Conservation (phyloP, 2,888 invertebrate species). For the Netelia virgata region DNA sequence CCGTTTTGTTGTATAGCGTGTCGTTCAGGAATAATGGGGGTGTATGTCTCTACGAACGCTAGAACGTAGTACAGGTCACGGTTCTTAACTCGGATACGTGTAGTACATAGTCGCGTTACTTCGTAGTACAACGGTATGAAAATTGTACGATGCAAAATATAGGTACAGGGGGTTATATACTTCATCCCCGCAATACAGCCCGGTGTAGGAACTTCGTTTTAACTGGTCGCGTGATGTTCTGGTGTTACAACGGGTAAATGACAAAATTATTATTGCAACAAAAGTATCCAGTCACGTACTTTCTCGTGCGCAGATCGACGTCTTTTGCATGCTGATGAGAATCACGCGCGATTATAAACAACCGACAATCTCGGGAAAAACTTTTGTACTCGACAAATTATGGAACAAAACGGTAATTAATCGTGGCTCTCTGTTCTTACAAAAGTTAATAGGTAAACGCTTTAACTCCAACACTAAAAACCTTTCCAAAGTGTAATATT, state of each 20-base stretch:
- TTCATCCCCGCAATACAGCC: background rate
- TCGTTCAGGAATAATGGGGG: conserved; percentile 52
- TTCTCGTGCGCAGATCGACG: background rate
- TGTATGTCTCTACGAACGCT: conserved; percentile 17
- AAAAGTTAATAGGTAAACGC: background rate
- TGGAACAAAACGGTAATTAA: conserved; percentile 20
- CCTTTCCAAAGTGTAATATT: no score
- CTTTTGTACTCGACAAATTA: conserved; percentile 23
- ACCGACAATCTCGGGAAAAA: conserved; percentile 2
- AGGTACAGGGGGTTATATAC: background rate
- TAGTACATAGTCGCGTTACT: conserved; percentile 31
- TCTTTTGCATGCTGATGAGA: background rate
- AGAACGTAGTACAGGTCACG: conserved; percentile 37
- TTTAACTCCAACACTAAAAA: background rate
- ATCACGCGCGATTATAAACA: conserved; percentile 24
- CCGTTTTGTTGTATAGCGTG: conserved; percentile 48
- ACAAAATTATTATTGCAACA: conserved; percentile 48
- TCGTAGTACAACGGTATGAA: conserved; percentile 13
- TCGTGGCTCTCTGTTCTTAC: background rate
- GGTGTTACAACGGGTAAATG: conserved; percentile 29
- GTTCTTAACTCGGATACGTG: conserved; percentile 48
- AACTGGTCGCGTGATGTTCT: conserved; percentile 45
- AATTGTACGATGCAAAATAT: conserved; percentile 25
- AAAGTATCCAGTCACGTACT: conserved; percentile 21
- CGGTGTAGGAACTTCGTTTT: conserved; percentile 25